Percentiles rank a stretch among this genome's conserved stretches.
Conservation (phyloP, 2,888 invertebrate genomes). For the Apodemia zela region DNA sequence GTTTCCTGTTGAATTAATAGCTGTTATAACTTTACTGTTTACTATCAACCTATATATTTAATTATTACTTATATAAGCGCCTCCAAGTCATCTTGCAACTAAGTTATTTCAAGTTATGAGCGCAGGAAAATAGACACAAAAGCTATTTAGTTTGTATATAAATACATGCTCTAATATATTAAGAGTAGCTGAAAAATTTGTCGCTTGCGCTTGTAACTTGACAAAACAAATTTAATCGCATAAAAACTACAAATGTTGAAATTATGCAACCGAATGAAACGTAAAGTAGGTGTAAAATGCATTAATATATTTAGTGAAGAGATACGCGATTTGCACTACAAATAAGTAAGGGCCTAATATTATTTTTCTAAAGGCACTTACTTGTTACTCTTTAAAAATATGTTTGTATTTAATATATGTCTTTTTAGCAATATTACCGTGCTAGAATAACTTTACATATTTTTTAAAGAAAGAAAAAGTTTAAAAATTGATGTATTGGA, state of each 20-base stretch:
- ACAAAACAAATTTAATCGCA: too few relatives aligned
- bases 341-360: conserved; percentile 26
- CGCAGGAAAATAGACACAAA: too few relatives aligned
- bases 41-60: background rate
- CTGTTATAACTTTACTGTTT: background rate
- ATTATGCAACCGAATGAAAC: conserved; percentile 13
- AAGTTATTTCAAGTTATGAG: too few relatives aligned
- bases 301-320: conserved; percentile 23
- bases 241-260: conserved; percentile 9
- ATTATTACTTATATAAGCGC: background rate
- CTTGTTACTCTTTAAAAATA: conserved; percentile 9
- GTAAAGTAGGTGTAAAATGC: background rate
- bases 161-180: too few relatives aligned
- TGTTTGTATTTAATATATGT: too few relatives aligned
- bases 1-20: conserved; percentile 2
- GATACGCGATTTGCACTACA: conserved; percentile 59
- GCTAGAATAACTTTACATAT: too few relatives aligned
- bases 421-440: too few relatives aligned
- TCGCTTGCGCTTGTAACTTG: background rate
- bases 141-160: too few relatives aligned
- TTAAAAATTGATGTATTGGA: too few relatives aligned
- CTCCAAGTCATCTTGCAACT: background rate
- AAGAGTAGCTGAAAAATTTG: too few relatives aligned
- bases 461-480: too few relatives aligned
- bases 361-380: conserved; percentile 30